A percentile compares a stretch with the other conserved stretches of the same genome.
Conservation (phyloP, 2,113 vertebrate species). For the Lamprologus lemairii region DNA sequence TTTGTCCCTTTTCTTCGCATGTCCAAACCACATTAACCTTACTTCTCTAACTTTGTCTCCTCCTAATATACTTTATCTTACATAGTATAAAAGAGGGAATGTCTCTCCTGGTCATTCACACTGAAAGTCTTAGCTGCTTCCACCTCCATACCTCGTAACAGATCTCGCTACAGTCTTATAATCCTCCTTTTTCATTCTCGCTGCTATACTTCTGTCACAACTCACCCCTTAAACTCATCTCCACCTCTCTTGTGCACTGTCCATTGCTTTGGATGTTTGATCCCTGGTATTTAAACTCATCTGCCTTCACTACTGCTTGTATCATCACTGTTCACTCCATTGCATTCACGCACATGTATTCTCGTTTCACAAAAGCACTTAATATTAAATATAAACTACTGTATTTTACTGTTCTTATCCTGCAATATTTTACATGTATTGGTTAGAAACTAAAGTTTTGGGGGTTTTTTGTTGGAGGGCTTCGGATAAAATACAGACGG, state of each 20-base stretch:
- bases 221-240: background rate
- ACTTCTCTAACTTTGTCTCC: background rate
- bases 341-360: background rate
- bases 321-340: background rate
- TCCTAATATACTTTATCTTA: background rate
- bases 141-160: background rate
- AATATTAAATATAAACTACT: background rate
- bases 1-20: background rate
- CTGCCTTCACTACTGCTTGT: background rate
- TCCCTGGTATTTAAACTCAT: background rate
- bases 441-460: background rate
- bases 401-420: background rate
- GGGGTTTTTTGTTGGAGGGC: rapidly evolving
- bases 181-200: background rate
- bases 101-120: background rate
- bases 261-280: background rate
- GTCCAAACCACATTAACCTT: background rate
- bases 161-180: background rate
- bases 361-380: background rate
- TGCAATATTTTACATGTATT: background rate
- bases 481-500: background rate
- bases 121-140: background rate
- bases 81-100: background rate
- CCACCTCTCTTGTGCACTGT: background rate
- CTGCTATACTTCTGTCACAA: background rate